A percentile compares a stretch with the other conserved stretches of the same genome.
phyloP scores from a whole-genome alignment of 1,140 invertebrate genomes.

The Mylabris phalerata region DNA sequence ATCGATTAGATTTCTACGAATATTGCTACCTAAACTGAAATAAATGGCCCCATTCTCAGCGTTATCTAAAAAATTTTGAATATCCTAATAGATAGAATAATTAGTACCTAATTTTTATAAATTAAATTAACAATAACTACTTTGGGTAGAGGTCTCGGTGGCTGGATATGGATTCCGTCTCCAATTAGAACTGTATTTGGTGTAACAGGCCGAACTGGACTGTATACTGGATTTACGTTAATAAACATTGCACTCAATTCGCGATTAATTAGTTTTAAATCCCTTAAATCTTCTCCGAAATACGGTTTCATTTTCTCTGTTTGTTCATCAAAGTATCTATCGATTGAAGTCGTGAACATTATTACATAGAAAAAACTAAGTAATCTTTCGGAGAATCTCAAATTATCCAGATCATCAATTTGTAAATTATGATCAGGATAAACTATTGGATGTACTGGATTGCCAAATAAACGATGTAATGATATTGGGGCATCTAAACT shows the following conservation, averaged over 20 bases:
- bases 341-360: constrained; percentile 1
- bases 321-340: constrained; percentile 23
- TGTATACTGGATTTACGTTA: constrained; percentile 44
- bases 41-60: constrained; percentile 47
- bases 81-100: constrained; percentile 32
- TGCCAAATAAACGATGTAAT: constrained; percentile 31
- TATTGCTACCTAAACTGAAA: constrained; percentile 49
- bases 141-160: constrained; percentile 38
- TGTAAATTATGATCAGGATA: constrained; percentile 29
- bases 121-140: constrained; percentile 23
- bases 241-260: constrained; percentile 39
- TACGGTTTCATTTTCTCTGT: constrained; percentile 24
- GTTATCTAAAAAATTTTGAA: constrained; percentile 41
- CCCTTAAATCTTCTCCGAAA: too few relatives aligned
- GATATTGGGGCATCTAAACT: constrained; percentile 24
- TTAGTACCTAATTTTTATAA: neutral
- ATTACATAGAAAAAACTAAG: constrained; percentile 27
- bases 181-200: constrained; percentile 46
- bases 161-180: constrained; percentile 45
- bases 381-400: constrained; percentile 35
- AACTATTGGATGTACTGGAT: constrained; percentile 33
- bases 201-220: constrained; percentile 42
- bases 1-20: constrained; percentile 35
- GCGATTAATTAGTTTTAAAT: constrained; percentile 24
- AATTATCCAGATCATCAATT: constrained; percentile 10